A percentile compares a stretch with the other conserved stretches of the same genome.
phyloP scores from a whole-genome alignment of 2,113 vertebrate species.

The Brachypodius melanocephalos region DNA sequence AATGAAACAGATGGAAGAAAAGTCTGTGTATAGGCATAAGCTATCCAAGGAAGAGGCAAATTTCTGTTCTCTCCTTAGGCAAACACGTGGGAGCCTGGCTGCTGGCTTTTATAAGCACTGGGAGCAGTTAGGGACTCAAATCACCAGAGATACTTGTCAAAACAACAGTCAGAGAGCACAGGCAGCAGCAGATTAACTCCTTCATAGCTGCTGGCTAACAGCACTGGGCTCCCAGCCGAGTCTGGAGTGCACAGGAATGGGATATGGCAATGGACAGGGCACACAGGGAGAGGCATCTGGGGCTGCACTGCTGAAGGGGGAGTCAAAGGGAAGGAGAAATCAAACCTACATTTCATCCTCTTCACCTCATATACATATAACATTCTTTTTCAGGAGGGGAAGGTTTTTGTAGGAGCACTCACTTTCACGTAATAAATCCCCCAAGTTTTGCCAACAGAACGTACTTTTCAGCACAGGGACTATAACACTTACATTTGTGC shows the following conservation, averaged over 20 bases:
- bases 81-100: constrained; percentile 33
- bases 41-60: background rate
- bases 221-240: background rate
- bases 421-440: background rate
- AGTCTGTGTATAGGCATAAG: background rate
- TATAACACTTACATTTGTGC: background rate
- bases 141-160: constrained; percentile 60
- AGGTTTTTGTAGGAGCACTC: background rate
- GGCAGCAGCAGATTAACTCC: constrained; percentile 50
- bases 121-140: constrained; percentile 58
- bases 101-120: constrained; percentile 37
- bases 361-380: rapidly evolving
- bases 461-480: background rate
- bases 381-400: background rate
- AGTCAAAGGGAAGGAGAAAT: background rate
- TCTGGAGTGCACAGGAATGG: background rate
- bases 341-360: background rate
- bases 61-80: constrained; percentile 35
- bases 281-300: background rate
- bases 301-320: background rate
- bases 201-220: background rate
- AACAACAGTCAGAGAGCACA: constrained; percentile 43
- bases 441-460: background rate
- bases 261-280: background rate
- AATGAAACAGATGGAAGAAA: background rate